Base-by-base conservation (phyloP, 1,140 invertebrate species). In the Acromyrmex charruanus region DNA sequence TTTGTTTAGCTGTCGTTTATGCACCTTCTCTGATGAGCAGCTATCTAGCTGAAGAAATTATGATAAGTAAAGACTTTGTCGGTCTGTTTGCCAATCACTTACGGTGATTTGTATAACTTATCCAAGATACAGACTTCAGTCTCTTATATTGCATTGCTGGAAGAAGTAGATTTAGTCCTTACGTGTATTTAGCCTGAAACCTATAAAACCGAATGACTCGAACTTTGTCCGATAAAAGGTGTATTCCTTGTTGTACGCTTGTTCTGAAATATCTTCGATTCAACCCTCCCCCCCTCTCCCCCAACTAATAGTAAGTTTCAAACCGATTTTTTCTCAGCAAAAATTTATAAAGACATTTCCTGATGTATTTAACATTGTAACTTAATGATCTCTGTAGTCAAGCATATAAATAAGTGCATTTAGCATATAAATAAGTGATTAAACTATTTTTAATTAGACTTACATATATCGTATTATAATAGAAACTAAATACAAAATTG, bases 21-120 rank as follows among this genome's bases (percentile, higher is more conserved):
- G n/a, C 39, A 18, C 10, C 16, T 55, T 31, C 39, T 58, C 12
- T 84, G 58, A 87, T 87, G 72, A 80, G 59, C 5, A 28, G 49
- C 58, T 84, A 89, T 79, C 39, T 14, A 65, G 61, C 58, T 49
- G 68, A 85, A 49, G 63, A 81, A 88, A 86, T 51, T 65, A 39
- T 12, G 55, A 74, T 21, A 65, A 68, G 55, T 75, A 92, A 92
- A 92, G 88, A 85, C 69, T 68, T 25, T 77, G 86, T 87, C 69
- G 77, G 89, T 91, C 89, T 92, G 89, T 93, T 93, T 94, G 93
- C 93, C 94, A 94, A 94, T 94, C 92, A 93, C 93, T 94, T 93
- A 94, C 91, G 87, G 77, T 63, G 82, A 55, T 55, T 89, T 79
- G 58, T 92, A 81, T 89, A 86, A 85, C 92, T 89, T 88, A 89